Percentiles rank a stretch among this genome's conserved stretches.
phyloP scores from a whole-genome alignment of 2,797 vertebrate species.

The Glossophaga mutica region DNA sequence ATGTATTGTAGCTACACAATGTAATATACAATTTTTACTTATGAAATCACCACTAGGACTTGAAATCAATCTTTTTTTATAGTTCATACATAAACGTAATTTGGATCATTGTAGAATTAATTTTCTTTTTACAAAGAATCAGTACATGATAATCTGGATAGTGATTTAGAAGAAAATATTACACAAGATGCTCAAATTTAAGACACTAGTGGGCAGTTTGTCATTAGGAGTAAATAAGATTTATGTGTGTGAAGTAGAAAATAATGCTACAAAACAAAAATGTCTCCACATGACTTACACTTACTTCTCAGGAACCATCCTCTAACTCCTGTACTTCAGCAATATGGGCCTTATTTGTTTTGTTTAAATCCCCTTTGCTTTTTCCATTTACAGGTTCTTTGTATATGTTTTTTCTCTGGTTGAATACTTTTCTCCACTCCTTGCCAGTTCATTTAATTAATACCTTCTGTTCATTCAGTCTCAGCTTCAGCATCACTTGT shows the following conservation, averaged over 20 bases:
- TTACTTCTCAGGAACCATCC: background rate
- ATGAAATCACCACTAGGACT: background rate
- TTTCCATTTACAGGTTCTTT: background rate
- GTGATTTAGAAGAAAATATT: background rate
- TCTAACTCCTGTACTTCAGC: background rate
- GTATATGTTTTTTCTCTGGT: background rate
- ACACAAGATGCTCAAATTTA: background rate
- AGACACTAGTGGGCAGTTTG: background rate
- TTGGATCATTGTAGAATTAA: background rate
- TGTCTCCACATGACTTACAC: fast-evolving
- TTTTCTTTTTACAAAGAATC: background rate
- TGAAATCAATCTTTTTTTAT: background rate
- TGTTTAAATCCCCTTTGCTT: background rate
- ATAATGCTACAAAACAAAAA: background rate
- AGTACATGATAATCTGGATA: background rate
- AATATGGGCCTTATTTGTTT: background rate
- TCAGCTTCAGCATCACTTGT: background rate
- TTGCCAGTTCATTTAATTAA: background rate
- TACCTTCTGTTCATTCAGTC: background rate
- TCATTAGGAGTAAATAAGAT: background rate
- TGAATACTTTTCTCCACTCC: background rate
- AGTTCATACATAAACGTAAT: background rate
- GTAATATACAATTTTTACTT: background rate
- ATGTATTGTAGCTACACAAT: background rate
- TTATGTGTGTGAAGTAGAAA: background rate